A percentile compares a stretch with the other conserved stretches of the same genome.
Evolutionary conservation across 2,888 invertebrate species (phyloP).

Genomic region (Tetheella fluctuosa): DNA sequence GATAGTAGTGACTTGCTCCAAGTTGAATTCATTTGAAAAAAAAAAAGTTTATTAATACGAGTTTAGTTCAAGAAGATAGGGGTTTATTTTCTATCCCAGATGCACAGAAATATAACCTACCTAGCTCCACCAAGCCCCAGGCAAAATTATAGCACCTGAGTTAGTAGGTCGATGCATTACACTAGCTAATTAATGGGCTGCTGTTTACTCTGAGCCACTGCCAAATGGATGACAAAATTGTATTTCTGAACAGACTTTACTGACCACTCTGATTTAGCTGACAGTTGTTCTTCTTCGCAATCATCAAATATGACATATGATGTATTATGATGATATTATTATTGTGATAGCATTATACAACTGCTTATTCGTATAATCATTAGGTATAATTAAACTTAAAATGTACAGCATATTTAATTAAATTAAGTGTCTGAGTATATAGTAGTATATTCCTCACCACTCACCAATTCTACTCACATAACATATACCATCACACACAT

Average conservation of each 20-base stretch:
- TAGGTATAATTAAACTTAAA: not conserved
- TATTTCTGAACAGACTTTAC: conserved; percentile 1
- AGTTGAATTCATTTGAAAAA: too few relatives aligned
- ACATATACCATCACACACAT: too few relatives aligned
- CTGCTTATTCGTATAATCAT: not conserved
- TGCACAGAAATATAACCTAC: conserved; percentile 56
- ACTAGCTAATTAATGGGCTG: conserved; percentile 43
- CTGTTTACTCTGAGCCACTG: conserved; percentile 43
- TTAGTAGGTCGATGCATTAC: conserved; percentile 52
- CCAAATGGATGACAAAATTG: conserved; percentile 25
- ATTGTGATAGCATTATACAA: not conserved
- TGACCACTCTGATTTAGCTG: not conserved
- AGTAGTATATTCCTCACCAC: too few relatives aligned
- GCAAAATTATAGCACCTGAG: conserved; percentile 43
- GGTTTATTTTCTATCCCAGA: conserved; percentile 19
- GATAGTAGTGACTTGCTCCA: too few relatives aligned
- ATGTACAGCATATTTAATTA: not conserved
- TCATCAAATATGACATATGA: not conserved
- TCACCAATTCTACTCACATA: too few relatives aligned
- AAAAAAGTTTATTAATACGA: too few relatives aligned
- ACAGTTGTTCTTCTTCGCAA: not conserved
- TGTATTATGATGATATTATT: not conserved
- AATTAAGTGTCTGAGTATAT: not conserved
- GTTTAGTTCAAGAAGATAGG: not conserved
- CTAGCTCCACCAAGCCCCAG: conserved; percentile 25